These are phyloP conservation scores for Trichosurus vulpecula DNA, from an alignment of 2,797 vertebrate genomes.

Conservation along the genomic window DNA sequence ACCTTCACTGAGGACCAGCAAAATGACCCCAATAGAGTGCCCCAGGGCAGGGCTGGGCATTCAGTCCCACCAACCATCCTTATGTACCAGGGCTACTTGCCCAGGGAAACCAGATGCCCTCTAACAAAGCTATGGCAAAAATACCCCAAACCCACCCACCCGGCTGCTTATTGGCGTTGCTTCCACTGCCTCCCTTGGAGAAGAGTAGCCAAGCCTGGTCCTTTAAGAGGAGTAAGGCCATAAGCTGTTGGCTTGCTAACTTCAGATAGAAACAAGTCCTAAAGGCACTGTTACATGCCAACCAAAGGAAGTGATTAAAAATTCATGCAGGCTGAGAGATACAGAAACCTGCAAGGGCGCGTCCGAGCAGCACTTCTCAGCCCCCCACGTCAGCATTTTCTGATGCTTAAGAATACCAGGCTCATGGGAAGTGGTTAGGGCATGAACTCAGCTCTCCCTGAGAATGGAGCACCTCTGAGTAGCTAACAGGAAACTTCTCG, in stretches of 20 bases:
- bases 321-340: slow-evolving; percentile 91
- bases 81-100: not conserved
- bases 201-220: slow-evolving; percentile 7
- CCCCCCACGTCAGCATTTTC: slow-evolving; percentile 88
- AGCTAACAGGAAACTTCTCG: slow-evolving; percentile 47
- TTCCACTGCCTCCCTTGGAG: no score
- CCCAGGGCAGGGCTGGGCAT: not conserved
- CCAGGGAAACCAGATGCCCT: not conserved
- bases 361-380: slow-evolving; percentile 87
- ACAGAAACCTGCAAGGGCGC: slow-evolving; percentile 91
- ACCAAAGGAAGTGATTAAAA: slow-evolving; percentile 93
- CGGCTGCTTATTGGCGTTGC: not conserved
- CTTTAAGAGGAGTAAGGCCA: slow-evolving; percentile 67
- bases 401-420: slow-evolving; percentile 70
- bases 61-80: not conserved
- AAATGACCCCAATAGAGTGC: not conserved
- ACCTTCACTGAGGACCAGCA: not conserved
- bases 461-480: slow-evolving; percentile 22
- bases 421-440: slow-evolving; percentile 78
- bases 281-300: slow-evolving; percentile 82
- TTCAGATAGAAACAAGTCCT: slow-evolving; percentile 60
- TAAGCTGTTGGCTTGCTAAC: slow-evolving; percentile 60
- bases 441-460: slow-evolving; percentile 67
- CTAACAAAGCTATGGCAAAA: not conserved
- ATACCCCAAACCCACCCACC: not conserved